A percentile compares a stretch with the other conserved stretches of the same genome.
These are phyloP conservation scores for Lasioglossum marginatum DNA, from an alignment of 2,888 invertebrate species.

Conservation along the genomic window DNA sequence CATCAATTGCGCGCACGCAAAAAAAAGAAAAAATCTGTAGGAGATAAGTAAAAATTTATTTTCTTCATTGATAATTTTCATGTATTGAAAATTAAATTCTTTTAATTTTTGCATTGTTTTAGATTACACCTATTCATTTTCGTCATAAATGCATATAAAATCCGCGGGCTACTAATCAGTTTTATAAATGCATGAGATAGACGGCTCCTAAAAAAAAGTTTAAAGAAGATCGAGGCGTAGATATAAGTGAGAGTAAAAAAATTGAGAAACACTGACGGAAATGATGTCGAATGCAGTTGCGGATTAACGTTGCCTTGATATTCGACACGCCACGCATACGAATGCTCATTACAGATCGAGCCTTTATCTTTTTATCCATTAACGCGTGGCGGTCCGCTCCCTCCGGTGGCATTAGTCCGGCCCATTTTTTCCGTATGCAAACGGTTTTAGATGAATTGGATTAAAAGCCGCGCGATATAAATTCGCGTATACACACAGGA, in stretches of 20 bases:
- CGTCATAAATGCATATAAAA: too few relatives aligned
- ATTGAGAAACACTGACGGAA: conserved; percentile 40
- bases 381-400: conserved; percentile 4
- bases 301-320: conserved; percentile 27
- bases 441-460: conserved; percentile 42
- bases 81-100: background rate
- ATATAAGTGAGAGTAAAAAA: background rate
- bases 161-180: too few relatives aligned
- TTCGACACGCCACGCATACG: conserved; percentile 38
- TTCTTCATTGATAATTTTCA: background rate
- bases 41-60: background rate
- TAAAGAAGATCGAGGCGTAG: too few relatives aligned
- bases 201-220: background rate
- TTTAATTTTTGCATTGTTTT: background rate
- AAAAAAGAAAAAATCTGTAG: too few relatives aligned
- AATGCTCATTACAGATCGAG: conserved; percentile 39
- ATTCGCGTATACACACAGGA: conserved; percentile 24
- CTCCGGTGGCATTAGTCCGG: conserved; percentile 6
- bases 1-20: too few relatives aligned
- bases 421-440: conserved; percentile 25
- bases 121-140: background rate
- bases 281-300: conserved; percentile 18
- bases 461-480: conserved; percentile 42
- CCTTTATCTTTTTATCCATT: conserved; percentile 46
- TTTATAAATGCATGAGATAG: background rate